Evolutionary conservation across 2,888 invertebrate species (phyloP).

Genomic region (Tetanocera ferruginea): DNA sequence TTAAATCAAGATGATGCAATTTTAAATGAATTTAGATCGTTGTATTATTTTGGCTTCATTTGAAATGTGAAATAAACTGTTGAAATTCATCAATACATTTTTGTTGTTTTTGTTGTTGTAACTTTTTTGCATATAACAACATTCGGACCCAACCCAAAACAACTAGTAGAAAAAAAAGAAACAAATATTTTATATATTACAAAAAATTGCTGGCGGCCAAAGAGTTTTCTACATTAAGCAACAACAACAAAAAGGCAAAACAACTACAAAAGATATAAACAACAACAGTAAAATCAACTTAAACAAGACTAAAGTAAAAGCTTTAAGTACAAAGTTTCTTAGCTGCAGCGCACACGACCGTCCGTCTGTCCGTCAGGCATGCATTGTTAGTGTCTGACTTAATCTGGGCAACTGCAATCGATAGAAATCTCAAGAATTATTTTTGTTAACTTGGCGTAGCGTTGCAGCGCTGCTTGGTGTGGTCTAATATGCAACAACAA

Average conservation of each 20-base stretch:
- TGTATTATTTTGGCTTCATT: background rate
- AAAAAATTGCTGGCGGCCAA: background rate
- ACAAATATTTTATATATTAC: slow-evolving; percentile 3
- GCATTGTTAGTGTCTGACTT: background rate
- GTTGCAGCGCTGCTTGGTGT: background rate
- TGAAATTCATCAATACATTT: background rate
- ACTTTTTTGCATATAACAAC: background rate
- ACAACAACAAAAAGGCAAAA: background rate
- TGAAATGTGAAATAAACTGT: background rate
- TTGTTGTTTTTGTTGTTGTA: background rate
- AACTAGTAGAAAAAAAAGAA: background rate
- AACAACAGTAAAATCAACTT: background rate
- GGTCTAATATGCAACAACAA: background rate
- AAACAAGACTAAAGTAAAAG: slow-evolving; percentile 14
- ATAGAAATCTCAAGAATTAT: slow-evolving; percentile 25
- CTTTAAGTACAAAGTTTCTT: background rate
- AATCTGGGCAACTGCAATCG: background rate
- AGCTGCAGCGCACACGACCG: background rate
- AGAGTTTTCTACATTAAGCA: background rate
- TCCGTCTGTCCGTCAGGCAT: background rate
- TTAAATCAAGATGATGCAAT: slow-evolving; percentile 3
- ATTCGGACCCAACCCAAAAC: slow-evolving; percentile 7
- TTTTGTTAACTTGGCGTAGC: background rate
- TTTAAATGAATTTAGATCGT: background rate
- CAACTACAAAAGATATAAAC: slow-evolving; percentile 1